Conservation (phyloP, 2,113 vertebrate species). For the Butorides virescens region DNA sequence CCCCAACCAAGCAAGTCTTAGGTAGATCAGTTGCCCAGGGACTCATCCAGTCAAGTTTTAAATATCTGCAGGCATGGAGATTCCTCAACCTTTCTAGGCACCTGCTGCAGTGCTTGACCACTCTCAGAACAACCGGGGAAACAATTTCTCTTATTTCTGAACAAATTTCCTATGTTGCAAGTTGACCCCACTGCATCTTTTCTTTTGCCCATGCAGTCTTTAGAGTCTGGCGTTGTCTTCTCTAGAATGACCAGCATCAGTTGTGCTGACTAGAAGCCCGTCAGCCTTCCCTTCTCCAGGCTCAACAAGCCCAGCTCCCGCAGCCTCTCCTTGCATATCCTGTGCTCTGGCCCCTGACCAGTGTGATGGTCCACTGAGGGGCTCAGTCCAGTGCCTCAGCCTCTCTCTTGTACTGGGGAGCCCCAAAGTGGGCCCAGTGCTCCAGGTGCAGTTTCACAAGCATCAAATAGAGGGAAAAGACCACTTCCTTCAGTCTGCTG, state of each 20-base stretch:
- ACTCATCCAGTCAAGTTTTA: background rate
- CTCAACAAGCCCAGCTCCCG: background rate
- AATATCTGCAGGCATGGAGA: background rate
- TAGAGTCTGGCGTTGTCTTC: background rate
- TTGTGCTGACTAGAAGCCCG: background rate
- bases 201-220: background rate
- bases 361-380: rapidly evolving
- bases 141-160: background rate
- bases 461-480: background rate
- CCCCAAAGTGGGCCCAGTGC: background rate
- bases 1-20: background rate
- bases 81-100: background rate
- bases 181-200: background rate
- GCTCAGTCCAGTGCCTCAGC: background rate
- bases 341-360: background rate
- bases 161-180: background rate
- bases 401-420: background rate
- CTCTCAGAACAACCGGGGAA: background rate
- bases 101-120: background rate
- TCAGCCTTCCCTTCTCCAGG: background rate
- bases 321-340: background rate
- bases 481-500: background rate
- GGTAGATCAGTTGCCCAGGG: background rate
- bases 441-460: background rate
- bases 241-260: background rate